A percentile compares a stretch with the other conserved stretches of the same genome.
These are phyloP conservation scores for Furnarius figulus DNA, from an alignment of 2,113 vertebrate species.

Conservation along the genomic window DNA sequence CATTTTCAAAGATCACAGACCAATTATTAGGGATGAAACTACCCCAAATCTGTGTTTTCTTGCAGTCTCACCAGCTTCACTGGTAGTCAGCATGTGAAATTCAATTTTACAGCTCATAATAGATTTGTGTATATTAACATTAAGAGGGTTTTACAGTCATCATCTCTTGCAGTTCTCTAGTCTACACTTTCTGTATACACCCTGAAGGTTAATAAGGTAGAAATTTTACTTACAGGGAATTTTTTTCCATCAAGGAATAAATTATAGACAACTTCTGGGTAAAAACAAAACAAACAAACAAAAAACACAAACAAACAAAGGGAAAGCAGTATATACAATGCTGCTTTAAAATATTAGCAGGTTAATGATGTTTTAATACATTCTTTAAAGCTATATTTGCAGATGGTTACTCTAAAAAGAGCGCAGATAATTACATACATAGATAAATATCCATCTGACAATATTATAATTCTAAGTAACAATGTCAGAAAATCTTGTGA, in stretches of 20 bases:
- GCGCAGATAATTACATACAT: background rate
- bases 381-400: background rate
- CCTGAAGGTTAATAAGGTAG: background rate
- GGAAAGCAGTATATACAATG: background rate
- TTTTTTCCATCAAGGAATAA: background rate
- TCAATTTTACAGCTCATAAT: background rate
- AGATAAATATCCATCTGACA: background rate
- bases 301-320: background rate
- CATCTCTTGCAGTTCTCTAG: background rate
- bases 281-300: background rate
- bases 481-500: background rate
- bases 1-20: background rate
- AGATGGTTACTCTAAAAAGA: constrained; percentile 36
- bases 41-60: background rate
- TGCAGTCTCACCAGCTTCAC: background rate
- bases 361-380: background rate
- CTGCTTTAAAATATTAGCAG: background rate
- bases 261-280: background rate
- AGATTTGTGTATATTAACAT: background rate
- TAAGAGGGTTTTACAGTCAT: background rate
- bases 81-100: background rate
- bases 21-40: background rate
- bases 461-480: background rate
- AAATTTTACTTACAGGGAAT: background rate
- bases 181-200: background rate